Percentiles rank a stretch among this genome's conserved stretches.
These are phyloP conservation scores for Eretmochelys imbricata DNA, from an alignment of 2,113 vertebrate species.

Conservation along the genomic window DNA sequence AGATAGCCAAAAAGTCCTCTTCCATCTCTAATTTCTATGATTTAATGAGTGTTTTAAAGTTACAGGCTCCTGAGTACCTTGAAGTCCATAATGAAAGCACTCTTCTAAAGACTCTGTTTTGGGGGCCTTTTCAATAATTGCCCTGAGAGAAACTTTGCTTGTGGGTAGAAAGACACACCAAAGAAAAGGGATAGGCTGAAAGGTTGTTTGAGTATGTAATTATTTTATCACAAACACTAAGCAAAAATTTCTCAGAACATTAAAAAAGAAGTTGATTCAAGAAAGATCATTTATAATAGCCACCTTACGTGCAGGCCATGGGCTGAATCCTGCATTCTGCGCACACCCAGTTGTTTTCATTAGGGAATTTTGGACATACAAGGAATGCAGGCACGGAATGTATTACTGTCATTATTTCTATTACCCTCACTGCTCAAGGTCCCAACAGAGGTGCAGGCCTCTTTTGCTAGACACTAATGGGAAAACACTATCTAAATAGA, in stretches of 20 bases:
- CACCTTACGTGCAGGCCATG: not conserved
- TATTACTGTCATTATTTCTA: not conserved
- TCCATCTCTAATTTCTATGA: not conserved
- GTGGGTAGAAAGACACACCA: not conserved
- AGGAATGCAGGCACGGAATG: not conserved
- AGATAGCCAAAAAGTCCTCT: not conserved
- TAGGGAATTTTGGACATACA: not conserved
- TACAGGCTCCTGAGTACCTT: not conserved
- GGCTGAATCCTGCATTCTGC: not conserved
- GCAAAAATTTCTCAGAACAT: not conserved
- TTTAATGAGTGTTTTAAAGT: not conserved
- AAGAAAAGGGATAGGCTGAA: not conserved
- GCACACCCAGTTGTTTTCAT: not conserved
- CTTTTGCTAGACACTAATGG: not conserved
- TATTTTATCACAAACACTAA: slow-evolving; percentile 10
- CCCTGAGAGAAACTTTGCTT: not conserved
- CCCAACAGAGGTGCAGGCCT: not conserved
- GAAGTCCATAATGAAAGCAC: not conserved
- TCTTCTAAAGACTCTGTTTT: not conserved
- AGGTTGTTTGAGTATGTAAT: not conserved
- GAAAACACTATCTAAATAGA: not conserved
- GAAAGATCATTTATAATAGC: slow-evolving; percentile 2
- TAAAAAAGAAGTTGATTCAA: slow-evolving; percentile 32
- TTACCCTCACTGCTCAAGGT: not conserved
- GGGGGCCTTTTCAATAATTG: not conserved